Percentiles rank a stretch among this genome's conserved stretches.
Conservation (phyloP, 2,888 invertebrate species). For the Diadromus collaris region DNA sequence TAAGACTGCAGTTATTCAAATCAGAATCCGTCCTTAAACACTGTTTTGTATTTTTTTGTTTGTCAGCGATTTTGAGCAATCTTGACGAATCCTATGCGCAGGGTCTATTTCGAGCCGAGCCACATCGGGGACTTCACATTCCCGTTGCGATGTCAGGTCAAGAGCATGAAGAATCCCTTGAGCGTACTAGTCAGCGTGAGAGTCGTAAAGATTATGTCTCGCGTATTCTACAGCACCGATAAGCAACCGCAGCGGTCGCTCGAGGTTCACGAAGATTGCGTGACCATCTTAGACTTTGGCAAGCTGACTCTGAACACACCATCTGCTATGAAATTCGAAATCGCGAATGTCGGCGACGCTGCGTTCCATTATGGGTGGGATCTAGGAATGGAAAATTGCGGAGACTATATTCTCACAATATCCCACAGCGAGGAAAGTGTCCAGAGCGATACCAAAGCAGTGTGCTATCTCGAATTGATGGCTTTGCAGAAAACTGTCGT, state of each 20-base stretch:
- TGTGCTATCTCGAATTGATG: slow-evolving; percentile 64
- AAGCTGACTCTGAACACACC: slow-evolving; percentile 71
- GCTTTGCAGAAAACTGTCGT: slow-evolving; percentile 64
- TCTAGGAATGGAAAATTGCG: slow-evolving; percentile 67
- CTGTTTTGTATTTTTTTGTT: background rate
- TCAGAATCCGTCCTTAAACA: background rate
- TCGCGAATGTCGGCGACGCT: slow-evolving; percentile 76
- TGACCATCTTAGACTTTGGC: slow-evolving; percentile 78
- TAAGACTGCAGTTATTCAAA: slow-evolving; percentile 70
- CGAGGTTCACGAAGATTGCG: slow-evolving; percentile 68
- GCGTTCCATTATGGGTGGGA: slow-evolving; percentile 78
- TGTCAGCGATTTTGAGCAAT: background rate
- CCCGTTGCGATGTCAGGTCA: slow-evolving; percentile 82
- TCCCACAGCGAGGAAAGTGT: slow-evolving; percentile 56
- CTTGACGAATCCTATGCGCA: slow-evolving; percentile 66
- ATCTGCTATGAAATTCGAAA: slow-evolving; percentile 70
- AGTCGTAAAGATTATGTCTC: slow-evolving; percentile 82
- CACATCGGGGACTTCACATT: slow-evolving; percentile 82
- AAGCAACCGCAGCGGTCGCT: slow-evolving; percentile 65
- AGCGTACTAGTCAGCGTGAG: slow-evolving; percentile 81
- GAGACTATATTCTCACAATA: slow-evolving; percentile 31
- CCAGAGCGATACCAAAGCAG: slow-evolving; percentile 52
- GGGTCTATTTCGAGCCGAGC: slow-evolving; percentile 82
- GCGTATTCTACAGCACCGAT: slow-evolving; percentile 79
- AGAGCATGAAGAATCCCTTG: slow-evolving; percentile 81